phyloP scores from a whole-genome alignment of 2,888 invertebrate genomes.

The Octodonta nipae region DNA sequence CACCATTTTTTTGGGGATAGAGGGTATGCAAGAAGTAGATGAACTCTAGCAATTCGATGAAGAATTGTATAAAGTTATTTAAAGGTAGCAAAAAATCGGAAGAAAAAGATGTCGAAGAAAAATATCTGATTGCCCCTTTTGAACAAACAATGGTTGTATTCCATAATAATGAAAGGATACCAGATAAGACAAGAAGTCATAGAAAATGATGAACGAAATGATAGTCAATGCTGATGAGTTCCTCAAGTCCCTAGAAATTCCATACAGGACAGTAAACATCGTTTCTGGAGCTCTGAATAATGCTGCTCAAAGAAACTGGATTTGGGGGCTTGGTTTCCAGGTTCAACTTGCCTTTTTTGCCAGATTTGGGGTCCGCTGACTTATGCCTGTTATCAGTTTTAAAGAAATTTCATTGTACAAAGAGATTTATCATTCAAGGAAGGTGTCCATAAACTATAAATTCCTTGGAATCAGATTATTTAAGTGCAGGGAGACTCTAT shows the following conservation, averaged over 20 bases:
- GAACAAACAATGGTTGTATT: constrained; percentile 98
- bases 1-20: too few species aligned
- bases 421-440: too few species aligned
- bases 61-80: constrained; percentile 97
- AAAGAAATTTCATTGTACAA: too few species aligned
- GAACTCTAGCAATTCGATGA: constrained; percentile 98
- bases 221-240: constrained; percentile 88
- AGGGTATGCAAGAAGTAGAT: constrained; percentile 99
- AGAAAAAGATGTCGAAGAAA: constrained; percentile 75
- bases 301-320: constrained; percentile 95
- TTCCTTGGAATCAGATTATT: too few species aligned
- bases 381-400: too few species aligned
- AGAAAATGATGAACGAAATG: constrained; percentile 99
- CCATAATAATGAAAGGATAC: constrained; percentile 93
- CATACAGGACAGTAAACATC: constrained; percentile 92
- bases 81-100: constrained; percentile 73
- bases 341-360: too few species aligned
- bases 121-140: constrained; percentile 97
- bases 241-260: constrained; percentile 74
- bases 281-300: too few species aligned
- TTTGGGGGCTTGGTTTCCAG: constrained; percentile 98
- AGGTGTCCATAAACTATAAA: too few species aligned
- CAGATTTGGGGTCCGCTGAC: too few species aligned
- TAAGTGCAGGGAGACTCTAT: too few species aligned
- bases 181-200: constrained; percentile 89